Conservation (phyloP, 1,140 invertebrate species). For the Psilanteris sp. region DNA sequence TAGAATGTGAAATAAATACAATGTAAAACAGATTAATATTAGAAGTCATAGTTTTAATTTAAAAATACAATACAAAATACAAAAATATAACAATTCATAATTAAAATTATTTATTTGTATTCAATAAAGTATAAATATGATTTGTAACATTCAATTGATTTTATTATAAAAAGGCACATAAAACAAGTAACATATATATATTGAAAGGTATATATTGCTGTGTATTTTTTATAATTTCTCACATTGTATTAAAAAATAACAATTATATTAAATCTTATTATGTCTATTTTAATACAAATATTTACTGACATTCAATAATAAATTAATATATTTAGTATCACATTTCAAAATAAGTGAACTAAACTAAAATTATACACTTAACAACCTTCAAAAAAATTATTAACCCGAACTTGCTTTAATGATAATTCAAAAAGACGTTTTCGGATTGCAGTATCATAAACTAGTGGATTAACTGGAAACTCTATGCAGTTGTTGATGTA, state of each 20-base stretch:
- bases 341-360: constrained; percentile 15
- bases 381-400: constrained; percentile 66
- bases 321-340: constrained; percentile 29
- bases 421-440: constrained; percentile 71
- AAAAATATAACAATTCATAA: too few relatives aligned
- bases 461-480: constrained; percentile 67
- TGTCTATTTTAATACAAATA: constrained; percentile 8
- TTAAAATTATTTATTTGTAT: too few relatives aligned
- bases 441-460: constrained; percentile 65
- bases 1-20: too few relatives aligned
- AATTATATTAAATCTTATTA: background rate
- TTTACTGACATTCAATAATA: constrained; percentile 15
- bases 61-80: too few relatives aligned
- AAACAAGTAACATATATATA: too few relatives aligned
- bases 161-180: too few relatives aligned
- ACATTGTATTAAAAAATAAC: constrained; percentile 17
- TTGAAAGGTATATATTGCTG: too few relatives aligned
- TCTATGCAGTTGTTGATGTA: constrained; percentile 87
- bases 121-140: too few relatives aligned
- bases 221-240: too few relatives aligned
- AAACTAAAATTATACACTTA: constrained; percentile 5
- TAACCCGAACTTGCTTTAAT: constrained; percentile 68
- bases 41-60: too few relatives aligned
- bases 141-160: too few relatives aligned
- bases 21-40: too few relatives aligned